Evolutionary conservation across 1,140 invertebrate genomes (phyloP), one percentile per base, ranked within the genome.

Genomic region (Aphidius ervi): DNA sequence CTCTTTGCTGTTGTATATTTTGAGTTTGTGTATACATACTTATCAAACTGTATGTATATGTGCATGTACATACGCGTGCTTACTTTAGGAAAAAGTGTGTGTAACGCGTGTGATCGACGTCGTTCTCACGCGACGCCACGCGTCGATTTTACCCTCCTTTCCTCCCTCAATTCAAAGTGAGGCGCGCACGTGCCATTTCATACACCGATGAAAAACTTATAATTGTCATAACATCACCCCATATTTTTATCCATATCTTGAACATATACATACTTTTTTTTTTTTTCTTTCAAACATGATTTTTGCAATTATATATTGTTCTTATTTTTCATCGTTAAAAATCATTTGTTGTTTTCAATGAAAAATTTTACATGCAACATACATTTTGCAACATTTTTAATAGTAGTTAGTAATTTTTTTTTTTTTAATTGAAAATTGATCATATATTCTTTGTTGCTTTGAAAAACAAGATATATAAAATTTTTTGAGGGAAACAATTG

Each of bases 111-210:
- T 74, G 76, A 78, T 67, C 74, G 70, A 69, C 66, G 63, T 55
- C 65, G 74, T 76, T 78, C 76, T 76, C 74, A 78, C 74, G 76
- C 76, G 74, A 67, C 69, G 73, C 64, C 76, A 78, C 74, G 70
- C 70, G 75, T 64, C 74, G 54, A 10, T 46, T 65, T 53, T 52
- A 50, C 66, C 70, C 65, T 67, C 66, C 63, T 57, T 60, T 59
- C 58, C 42, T 37, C 43, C 9, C 46, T 42, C 31, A n/a, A 45
- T 31, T 31, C 23, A 31, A 31, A 31, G 23, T 31, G 23, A 31
- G 23, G 23, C 23, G 23, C 56, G 59, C 76, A 78, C 76, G 76
- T 78, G 74, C 74, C 74, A 65, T 62, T 68, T 68, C 63, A 70
- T 76, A 65, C 66, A 67, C 67, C 66, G 61, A 71, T 69, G 68